Conservation (phyloP, 2,113 vertebrate species). For the Uropsilus gracilis region DNA sequence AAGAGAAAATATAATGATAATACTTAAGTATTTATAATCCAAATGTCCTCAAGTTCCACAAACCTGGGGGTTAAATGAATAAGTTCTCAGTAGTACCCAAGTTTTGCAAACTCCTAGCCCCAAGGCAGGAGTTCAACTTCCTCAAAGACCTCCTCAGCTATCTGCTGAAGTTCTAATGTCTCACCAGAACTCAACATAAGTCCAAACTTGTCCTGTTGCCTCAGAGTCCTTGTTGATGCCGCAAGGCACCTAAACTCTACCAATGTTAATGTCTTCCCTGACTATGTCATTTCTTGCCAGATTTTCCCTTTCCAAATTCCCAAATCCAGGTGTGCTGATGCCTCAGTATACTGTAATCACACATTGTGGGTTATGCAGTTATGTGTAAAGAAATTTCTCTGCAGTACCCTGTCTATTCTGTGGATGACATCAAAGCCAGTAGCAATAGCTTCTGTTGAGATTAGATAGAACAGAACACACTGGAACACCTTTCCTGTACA, state of each 20-base stretch:
- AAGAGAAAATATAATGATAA: not conserved
- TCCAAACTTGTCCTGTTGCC: not conserved
- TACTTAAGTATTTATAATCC: not conserved
- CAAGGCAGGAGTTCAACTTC: not conserved
- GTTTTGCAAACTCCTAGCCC: not conserved
- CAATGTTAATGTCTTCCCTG: not conserved
- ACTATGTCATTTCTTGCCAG: not conserved
- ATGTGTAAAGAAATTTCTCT: not conserved
- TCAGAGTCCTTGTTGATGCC: not conserved
- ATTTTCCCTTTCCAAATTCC: not conserved
- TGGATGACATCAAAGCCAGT: not conserved
- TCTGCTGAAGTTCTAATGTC: not conserved
- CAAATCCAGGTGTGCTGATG: not conserved
- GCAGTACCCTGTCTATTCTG: not conserved
- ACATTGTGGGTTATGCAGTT: not conserved
- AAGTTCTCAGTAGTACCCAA: not conserved
- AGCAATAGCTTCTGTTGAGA: constrained; percentile 3
- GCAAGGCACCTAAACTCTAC: not conserved
- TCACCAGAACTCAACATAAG: not conserved
- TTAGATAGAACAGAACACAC: not conserved
- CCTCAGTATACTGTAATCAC: not conserved
- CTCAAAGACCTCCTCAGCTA: not conserved
- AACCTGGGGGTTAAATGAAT: not conserved
- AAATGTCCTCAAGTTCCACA: not conserved
- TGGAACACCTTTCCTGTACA: not conserved